Evolutionary conservation across 2,888 invertebrate species (phyloP), one percentile per base, ranked within the genome.

Genomic region (Dryomyza anilis): DNA sequence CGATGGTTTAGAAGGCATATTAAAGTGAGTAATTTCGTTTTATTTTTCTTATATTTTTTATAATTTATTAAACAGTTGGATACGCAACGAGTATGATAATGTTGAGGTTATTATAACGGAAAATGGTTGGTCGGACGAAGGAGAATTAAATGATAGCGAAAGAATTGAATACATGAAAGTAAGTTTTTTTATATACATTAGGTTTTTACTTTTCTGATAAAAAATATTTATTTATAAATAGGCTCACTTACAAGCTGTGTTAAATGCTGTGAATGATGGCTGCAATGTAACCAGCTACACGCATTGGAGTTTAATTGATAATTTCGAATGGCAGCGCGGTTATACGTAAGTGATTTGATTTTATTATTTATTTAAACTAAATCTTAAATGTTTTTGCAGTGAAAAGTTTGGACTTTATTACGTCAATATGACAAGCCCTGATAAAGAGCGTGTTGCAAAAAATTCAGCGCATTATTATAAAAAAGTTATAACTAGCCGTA

Each of bases 321-420:
- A 79, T 62, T 79, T 79, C 64, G 79, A 79, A 69, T 80, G 80
- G 80, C 67, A 73, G 19, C 46, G 61, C 19, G 78, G 79, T 46
- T 80, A 74, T 57, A 78, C 76, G 79, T 78, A 69, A 75, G 74
- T 70, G 57, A 36, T 52, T 52, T 57, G 14, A 25, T 55, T 57
- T 29, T 7, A 8, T 21, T 56, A 14, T 65, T 59, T 12, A 61
- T 3, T 19, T n/a, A 4, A n/a, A 29, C 19, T 16, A 63, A 65
- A 61, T 66, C 21, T 29, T 60, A 14, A 43, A 58, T 39, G 56
- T n/a, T 59, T 39, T 86, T 86, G 63, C 78, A 90, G 89, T 12
- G 85, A 86, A 68, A 87, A 86, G 76, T 92, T 89, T 80, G 92
- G 93, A 6, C 71, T 92, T 0, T 89, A 88, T 71, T 84, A 87